These are phyloP conservation scores for Cepaea hortensis DNA, from an alignment of 2,888 invertebrate species.

Conservation along the genomic window DNA sequence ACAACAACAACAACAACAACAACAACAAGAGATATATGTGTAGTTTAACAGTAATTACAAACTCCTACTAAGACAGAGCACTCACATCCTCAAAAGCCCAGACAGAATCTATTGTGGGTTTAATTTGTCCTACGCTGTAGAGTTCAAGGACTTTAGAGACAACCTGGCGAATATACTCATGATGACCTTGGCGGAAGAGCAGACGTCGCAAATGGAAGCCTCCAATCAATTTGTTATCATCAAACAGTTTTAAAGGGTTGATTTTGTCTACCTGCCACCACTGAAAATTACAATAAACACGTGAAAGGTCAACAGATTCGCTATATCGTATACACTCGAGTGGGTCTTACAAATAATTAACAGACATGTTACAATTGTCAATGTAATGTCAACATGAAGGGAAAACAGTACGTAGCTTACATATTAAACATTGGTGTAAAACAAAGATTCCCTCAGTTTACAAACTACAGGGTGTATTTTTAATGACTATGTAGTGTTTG, in stretches of 20 bases:
- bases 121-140: conserved; percentile 87
- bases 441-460: too few species aligned
- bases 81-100: conserved; percentile 92
- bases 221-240: conserved; percentile 89
- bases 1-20: not conserved
- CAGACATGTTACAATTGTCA: too few species aligned
- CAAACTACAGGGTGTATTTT: too few species aligned
- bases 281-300: conserved; percentile 56
- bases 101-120: conserved; percentile 88
- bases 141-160: conserved; percentile 85
- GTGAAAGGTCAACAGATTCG: not conserved
- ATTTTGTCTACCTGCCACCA: conserved; percentile 96
- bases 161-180: conserved; percentile 83
- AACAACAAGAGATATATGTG: not conserved
- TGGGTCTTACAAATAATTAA: too few species aligned
- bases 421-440: too few species aligned
- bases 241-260: conserved; percentile 90
- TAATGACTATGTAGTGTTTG: too few species aligned
- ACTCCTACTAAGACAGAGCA: conserved; percentile 2
- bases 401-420: too few species aligned
- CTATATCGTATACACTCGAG: too few species aligned
- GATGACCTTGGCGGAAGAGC: conserved; percentile 82
- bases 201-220: conserved; percentile 90
- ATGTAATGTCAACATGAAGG: too few species aligned
- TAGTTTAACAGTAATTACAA: not conserved